Conservation (phyloP, 2,888 invertebrate species). For the Ichneumon xanthorius region DNA sequence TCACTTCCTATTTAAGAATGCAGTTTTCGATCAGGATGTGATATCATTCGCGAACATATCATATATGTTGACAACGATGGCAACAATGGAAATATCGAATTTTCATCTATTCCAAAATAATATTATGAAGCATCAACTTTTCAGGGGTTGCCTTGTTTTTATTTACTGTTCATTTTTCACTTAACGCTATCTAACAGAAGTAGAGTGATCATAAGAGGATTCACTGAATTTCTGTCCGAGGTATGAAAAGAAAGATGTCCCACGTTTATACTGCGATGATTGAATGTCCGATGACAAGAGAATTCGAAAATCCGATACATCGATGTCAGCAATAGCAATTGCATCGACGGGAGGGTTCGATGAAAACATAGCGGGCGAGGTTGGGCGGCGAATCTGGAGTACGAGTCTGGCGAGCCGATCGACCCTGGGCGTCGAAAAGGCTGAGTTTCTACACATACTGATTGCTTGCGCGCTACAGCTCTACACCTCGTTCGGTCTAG, state of each 20-base stretch:
- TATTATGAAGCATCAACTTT: too few species aligned
- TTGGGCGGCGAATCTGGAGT: conserved; percentile 24
- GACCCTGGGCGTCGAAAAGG: conserved; percentile 33
- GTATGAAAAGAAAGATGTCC: neutral
- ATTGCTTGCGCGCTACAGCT: conserved; percentile 25
- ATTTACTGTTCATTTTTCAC: neutral
- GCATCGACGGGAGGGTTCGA: conserved; percentile 16
- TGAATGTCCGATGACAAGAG: conserved; percentile 21
- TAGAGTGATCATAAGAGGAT: neutral
- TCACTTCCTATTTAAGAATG: too few species aligned
- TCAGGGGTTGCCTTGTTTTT: neutral
- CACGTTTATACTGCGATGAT: conserved; percentile 23
- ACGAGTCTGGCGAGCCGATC: conserved; percentile 35
- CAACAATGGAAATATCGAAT: too few species aligned
- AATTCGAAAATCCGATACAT: conserved; percentile 24
- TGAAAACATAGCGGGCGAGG: conserved; percentile 24
- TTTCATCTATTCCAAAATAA: too few species aligned
- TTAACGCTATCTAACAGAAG: neutral
- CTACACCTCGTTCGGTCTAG: conserved; percentile 29
- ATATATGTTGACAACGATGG: too few species aligned
- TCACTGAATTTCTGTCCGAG: neutral
- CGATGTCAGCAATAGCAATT: conserved; percentile 33
- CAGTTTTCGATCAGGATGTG: too few species aligned
- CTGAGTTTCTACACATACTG: conserved; percentile 38
- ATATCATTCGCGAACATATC: too few species aligned